Evolutionary conservation across 1,140 invertebrate species (phyloP).

Genomic region (Drosophila repleta): DNA sequence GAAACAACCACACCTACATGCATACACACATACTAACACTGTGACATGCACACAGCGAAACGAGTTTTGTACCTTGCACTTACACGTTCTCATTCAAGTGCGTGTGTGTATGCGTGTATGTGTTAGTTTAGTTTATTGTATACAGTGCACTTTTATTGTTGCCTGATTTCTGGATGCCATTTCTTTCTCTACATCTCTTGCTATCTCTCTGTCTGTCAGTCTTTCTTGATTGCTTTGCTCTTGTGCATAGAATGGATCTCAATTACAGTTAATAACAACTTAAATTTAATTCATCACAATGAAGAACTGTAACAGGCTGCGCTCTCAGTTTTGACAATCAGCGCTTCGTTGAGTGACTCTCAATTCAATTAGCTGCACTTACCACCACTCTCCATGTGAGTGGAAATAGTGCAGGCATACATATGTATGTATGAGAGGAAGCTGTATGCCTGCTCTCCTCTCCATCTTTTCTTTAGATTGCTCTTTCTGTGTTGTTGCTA

Average conservation of each 20-base stretch:
- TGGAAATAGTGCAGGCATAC: slow-evolving; percentile 14
- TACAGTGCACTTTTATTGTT: slow-evolving; percentile 41
- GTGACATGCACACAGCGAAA: slow-evolving; percentile 6
- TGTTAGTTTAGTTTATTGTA: slow-evolving; percentile 34
- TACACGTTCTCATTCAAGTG: slow-evolving; percentile 3
- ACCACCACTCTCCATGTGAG: slow-evolving; percentile 25
- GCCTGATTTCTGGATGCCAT: slow-evolving; percentile 14
- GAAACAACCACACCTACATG: slow-evolving; percentile 25
- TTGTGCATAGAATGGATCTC: slow-evolving; percentile 42
- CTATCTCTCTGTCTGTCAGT: not conserved
- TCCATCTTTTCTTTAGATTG: slow-evolving; percentile 59
- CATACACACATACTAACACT: slow-evolving; percentile 10
- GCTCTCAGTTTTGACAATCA: slow-evolving; percentile 31
- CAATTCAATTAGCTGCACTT: slow-evolving; percentile 69
- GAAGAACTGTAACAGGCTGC: slow-evolving; percentile 35
- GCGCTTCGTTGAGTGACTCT: slow-evolving; percentile 28
- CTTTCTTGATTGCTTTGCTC: not conserved
- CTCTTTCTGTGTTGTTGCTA: slow-evolving; percentile 17
- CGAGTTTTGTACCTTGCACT: slow-evolving; percentile 16
- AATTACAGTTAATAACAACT: slow-evolving; percentile 76
- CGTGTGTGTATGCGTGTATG: slow-evolving; percentile 18
- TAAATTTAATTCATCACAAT: slow-evolving; percentile 63
- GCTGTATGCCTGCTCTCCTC: slow-evolving; percentile 25
- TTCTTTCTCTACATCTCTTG: not conserved
- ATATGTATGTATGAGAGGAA: slow-evolving; percentile 41